Evolutionary conservation across 2,113 vertebrate genomes (phyloP).

Genomic region (Python bivittatus): DNA sequence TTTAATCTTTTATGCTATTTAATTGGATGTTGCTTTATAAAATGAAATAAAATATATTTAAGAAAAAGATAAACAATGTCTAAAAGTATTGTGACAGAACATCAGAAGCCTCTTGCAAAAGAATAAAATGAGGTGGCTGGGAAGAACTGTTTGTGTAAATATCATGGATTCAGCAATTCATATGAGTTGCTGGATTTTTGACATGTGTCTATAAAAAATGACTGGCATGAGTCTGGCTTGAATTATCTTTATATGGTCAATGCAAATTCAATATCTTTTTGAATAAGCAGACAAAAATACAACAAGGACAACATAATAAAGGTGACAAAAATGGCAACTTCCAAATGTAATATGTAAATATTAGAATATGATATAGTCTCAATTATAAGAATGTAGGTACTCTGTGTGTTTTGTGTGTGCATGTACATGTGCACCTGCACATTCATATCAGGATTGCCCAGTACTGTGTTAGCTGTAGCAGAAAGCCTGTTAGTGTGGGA

Average conservation of each 20-base stretch:
- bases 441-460: background rate
- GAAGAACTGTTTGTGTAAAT: background rate
- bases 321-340: background rate
- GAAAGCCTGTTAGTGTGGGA: background rate
- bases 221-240: background rate
- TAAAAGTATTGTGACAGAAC: background rate
- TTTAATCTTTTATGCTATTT: conserved; percentile 1
- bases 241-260: background rate
- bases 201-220: background rate
- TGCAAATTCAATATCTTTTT: background rate
- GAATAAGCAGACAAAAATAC: background rate
- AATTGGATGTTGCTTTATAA: background rate
- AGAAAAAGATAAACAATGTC: background rate
- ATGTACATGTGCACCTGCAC: background rate
- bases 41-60: background rate
- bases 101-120: background rate
- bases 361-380: background rate
- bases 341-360: background rate
- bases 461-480: background rate
- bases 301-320: background rate
- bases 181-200: background rate
- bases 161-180: background rate
- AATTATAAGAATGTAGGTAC: background rate
- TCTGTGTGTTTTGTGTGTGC: background rate
- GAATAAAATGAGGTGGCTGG: background rate